Evolutionary conservation across 1,140 invertebrate genomes (phyloP).

Genomic region (Neodiprion fabricii): DNA sequence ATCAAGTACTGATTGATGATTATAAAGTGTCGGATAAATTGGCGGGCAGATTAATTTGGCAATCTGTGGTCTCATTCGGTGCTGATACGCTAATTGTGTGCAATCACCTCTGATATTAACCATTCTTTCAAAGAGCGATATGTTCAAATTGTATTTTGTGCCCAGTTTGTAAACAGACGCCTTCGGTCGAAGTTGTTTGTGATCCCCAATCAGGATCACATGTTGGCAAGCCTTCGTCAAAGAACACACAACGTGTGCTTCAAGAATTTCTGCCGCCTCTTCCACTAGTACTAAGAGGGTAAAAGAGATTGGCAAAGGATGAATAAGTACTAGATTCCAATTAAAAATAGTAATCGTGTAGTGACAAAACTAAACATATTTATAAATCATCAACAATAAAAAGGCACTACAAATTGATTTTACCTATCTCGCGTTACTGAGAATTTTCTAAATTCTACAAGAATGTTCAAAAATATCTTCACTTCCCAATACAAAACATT

Average conservation of each 20-base stretch:
- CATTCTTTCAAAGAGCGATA: slow-evolving; percentile 79
- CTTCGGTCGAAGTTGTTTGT: slow-evolving; percentile 75
- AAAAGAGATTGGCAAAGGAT: slow-evolving; percentile 15
- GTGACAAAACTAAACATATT: no score
- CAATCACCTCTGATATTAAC: slow-evolving; percentile 66
- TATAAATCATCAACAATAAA: no score
- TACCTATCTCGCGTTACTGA: no score
- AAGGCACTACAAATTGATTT: no score
- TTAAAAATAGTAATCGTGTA: no score
- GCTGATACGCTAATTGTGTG: slow-evolving; percentile 65
- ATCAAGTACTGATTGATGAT: slow-evolving; percentile 62
- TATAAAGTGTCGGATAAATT: slow-evolving; percentile 67
- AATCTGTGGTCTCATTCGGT: slow-evolving; percentile 74
- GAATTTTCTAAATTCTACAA: no score
- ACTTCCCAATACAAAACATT: no score
- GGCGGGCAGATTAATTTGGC: slow-evolving; percentile 66
- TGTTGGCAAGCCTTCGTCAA: slow-evolving; percentile 78
- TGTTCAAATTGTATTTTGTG: slow-evolving; percentile 67
- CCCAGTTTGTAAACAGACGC: slow-evolving; percentile 68
- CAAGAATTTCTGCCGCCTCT: slow-evolving; percentile 86
- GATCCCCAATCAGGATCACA: slow-evolving; percentile 84
- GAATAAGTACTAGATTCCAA: background rate
- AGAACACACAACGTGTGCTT: slow-evolving; percentile 76
- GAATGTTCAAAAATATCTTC: no score
- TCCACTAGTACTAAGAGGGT: slow-evolving; percentile 74